Percentiles rank a stretch among this genome's conserved stretches.
Conservation (phyloP, 2,797 vertebrate genomes). For the Mormyrops boulengeri region DNA sequence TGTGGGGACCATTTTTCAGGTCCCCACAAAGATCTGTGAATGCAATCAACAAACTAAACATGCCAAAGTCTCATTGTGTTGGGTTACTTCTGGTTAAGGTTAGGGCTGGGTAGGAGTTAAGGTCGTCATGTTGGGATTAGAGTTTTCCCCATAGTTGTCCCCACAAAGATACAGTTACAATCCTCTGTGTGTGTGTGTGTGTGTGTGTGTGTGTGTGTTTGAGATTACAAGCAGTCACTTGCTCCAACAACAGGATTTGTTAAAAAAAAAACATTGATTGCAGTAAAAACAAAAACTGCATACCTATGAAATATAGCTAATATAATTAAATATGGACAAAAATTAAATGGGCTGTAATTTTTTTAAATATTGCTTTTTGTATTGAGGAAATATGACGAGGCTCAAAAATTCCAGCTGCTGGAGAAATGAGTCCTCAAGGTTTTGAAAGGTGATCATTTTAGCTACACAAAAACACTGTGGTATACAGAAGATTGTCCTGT, state of each 20-base stretch:
- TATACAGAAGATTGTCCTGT: neutral
- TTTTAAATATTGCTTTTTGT: neutral
- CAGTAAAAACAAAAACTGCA: neutral
- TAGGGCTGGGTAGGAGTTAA: neutral
- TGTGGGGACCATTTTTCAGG: neutral
- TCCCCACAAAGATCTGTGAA: neutral
- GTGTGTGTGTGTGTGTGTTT: neutral
- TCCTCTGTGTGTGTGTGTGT: neutral
- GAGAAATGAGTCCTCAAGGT: neutral
- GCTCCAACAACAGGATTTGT: slow-evolving; percentile 13
- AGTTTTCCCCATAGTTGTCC: neutral
- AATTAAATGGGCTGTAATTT: neutral
- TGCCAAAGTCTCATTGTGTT: neutral
- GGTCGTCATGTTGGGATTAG: neutral
- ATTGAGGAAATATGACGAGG: neutral
- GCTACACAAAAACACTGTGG: neutral
- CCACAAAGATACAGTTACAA: neutral
- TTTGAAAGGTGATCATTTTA: neutral
- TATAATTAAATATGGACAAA: neutral
- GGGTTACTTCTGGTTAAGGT: neutral
- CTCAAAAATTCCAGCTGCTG: neutral
- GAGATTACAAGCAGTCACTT: neutral
- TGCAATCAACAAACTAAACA: neutral
- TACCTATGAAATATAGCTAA: too few species aligned
- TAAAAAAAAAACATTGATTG: neutral